phyloP scores from a whole-genome alignment of 2,888 invertebrate genomes.

The Polylopha cassiicola region DNA sequence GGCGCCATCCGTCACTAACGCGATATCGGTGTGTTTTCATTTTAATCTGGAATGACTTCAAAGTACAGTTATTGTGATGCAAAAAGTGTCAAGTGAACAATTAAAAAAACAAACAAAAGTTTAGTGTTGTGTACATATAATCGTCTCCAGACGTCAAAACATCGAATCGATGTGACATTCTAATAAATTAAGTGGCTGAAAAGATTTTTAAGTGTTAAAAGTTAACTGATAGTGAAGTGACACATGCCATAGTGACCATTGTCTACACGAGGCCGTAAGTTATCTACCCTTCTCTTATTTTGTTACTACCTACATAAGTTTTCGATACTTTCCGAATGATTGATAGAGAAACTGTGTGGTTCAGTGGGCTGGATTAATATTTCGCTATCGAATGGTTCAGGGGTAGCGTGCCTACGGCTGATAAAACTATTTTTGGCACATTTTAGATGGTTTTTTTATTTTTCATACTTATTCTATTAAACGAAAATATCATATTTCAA shows the following conservation, averaged over 20 bases:
- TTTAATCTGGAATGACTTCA: not conserved
- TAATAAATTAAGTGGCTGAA: conserved; percentile 28
- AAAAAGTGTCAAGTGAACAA: conserved; percentile 19
- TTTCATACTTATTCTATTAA: too few species aligned
- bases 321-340: conserved; percentile 27
- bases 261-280: conserved; percentile 33
- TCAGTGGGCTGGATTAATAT: conserved; percentile 17
- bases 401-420: conserved; percentile 17
- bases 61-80: conserved; percentile 6
- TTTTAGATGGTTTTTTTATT: too few species aligned
- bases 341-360: conserved; percentile 29
- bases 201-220: conserved; percentile 26
- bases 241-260: conserved; percentile 33
- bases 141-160: conserved; percentile 17
- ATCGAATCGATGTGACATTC: conserved; percentile 14
- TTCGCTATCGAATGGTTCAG: conserved; percentile 16
- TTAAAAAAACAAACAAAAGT: conserved; percentile 2
- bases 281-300: conserved; percentile 31
- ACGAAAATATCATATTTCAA: too few species aligned
- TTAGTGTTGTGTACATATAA: conserved; percentile 17
- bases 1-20: conserved; percentile 50
- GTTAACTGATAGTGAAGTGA: conserved; percentile 42
- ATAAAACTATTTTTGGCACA: conserved; percentile 25
- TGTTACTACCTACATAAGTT: conserved; percentile 29
- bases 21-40: conserved; percentile 34